phyloP scores from a whole-genome alignment of 2,888 invertebrate species.

The Hemaris fuciformis region DNA sequence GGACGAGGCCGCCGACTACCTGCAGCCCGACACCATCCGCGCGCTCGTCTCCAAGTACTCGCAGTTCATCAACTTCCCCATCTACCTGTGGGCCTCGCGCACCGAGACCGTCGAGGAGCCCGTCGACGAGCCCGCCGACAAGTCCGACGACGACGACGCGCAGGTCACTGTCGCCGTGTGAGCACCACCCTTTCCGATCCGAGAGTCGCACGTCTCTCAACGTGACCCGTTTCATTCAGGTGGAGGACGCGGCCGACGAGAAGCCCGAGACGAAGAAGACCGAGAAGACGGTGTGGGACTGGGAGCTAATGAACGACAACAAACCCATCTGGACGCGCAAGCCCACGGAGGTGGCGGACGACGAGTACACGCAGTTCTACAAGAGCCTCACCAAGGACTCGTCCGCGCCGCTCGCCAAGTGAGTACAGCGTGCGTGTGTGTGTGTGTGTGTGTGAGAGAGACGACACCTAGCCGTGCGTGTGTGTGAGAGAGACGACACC shows the following conservation, averaged over 20 bases:
- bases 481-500: no score
- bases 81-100: conserved; percentile 93
- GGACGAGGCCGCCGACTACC: conserved; percentile 97
- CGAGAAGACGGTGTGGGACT: conserved; percentile 98
- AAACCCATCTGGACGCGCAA: conserved; percentile 99
- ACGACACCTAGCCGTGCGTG: no score
- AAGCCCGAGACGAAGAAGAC: conserved; percentile 87
- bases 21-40: conserved; percentile 95
- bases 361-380: conserved; percentile 97
- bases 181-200: no score
- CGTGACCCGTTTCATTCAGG: no score
- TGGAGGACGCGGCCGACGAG: conserved; percentile 70
- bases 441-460: background rate
- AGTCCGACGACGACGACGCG: conserved; percentile 39
- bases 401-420: conserved; percentile 89
- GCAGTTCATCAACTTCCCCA: conserved; percentile 99
- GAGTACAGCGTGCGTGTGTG: conserved; percentile 10
- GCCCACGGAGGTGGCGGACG: conserved; percentile 89
- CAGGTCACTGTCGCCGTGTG: conserved; percentile 27
- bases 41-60: conserved; percentile 98
- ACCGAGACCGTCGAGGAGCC: conserved; percentile 39
- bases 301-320: conserved; percentile 97
- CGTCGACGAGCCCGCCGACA: conserved; percentile 24
- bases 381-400: conserved; percentile 95
- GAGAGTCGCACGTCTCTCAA: no score